Evolutionary conservation across 2,888 invertebrate genomes (phyloP).

Genomic region (Drosophila testacea): DNA sequence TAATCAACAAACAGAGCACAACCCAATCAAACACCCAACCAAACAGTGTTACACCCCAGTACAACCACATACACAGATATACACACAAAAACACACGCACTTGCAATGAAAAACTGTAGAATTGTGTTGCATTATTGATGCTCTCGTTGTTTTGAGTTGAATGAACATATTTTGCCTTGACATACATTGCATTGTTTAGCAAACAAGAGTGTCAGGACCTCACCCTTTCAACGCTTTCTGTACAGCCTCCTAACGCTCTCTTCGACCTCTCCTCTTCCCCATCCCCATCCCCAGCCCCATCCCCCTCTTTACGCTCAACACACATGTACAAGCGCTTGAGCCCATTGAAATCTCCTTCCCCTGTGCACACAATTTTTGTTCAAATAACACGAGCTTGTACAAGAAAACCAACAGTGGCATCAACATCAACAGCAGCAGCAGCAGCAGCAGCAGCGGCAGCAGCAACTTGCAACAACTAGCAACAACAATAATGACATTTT

Average conservation of each 20-base stretch:
- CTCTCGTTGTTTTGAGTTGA: slow-evolving; percentile 72
- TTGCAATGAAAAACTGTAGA: slow-evolving; percentile 39
- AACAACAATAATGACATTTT: slow-evolving; percentile 70
- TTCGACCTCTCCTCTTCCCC: background rate
- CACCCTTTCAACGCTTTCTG: slow-evolving; percentile 17
- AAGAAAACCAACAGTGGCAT: slow-evolving; percentile 74
- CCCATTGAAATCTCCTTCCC: slow-evolving; percentile 50
- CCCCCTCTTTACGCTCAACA: slow-evolving; percentile 8
- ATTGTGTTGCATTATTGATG: slow-evolving; percentile 73
- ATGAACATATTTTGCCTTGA: slow-evolving; percentile 79
- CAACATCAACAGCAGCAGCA: slow-evolving; percentile 46
- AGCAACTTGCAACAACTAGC: slow-evolving; percentile 43
- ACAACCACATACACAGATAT: slow-evolving; percentile 1
- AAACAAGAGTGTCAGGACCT: slow-evolving; percentile 76
- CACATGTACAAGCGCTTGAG: slow-evolving; percentile 26
- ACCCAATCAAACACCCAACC: slow-evolving; percentile 13
- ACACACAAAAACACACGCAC: background rate
- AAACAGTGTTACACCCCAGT: slow-evolving; percentile 1
- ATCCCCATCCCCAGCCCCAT: background rate
- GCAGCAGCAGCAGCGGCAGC: slow-evolving; percentile 32
- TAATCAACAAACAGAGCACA: slow-evolving; percentile 64
- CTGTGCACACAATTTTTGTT: slow-evolving; percentile 66
- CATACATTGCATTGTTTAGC: slow-evolving; percentile 78
- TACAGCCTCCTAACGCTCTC: background rate
- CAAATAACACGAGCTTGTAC: slow-evolving; percentile 76